Conservation (phyloP, 2,797 vertebrate genomes). For the Paratrypauchen microcephalus region DNA sequence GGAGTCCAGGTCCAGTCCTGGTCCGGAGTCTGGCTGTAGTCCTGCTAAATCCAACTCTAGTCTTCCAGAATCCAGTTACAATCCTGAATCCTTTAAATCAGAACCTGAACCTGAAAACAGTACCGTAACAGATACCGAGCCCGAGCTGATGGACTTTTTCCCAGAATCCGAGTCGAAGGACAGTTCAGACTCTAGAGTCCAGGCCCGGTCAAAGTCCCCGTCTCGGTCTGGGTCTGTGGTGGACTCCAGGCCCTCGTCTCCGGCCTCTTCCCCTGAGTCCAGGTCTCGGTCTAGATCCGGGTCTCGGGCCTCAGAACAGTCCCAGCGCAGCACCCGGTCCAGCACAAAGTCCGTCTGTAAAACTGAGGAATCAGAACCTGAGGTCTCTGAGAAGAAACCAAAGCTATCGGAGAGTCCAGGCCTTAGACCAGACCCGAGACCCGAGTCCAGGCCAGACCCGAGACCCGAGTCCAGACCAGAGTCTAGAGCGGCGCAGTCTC, state of each 20-base stretch:
- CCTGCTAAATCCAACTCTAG: not conserved
- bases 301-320: conserved; percentile 42
- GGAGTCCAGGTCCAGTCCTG: not conserved
- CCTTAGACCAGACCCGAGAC: not conserved
- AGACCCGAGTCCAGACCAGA: conserved; percentile 22
- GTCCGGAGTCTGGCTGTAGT: not conserved
- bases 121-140: conserved; percentile 1
- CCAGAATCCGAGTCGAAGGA: not conserved
- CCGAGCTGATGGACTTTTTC: conserved; percentile 38
- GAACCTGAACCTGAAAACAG: not conserved
- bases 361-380: not conserved
- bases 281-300: conserved; percentile 77
- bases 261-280: conserved; percentile 59
- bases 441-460: not conserved
- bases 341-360: not conserved
- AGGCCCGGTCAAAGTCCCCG: not conserved
- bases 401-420: not conserved
- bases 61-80: not conserved
- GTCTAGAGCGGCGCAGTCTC: conserved; percentile 54
- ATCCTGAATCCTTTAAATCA: not conserved
- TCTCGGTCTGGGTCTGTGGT: not conserved
- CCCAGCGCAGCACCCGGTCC: not conserved
- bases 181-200: not conserved
- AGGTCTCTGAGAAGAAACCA: not conserved
- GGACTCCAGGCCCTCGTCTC: conserved; percentile 69